These are phyloP conservation scores for Tipula confusa DNA, from an alignment of 2,888 invertebrate species.

Conservation along the genomic window DNA sequence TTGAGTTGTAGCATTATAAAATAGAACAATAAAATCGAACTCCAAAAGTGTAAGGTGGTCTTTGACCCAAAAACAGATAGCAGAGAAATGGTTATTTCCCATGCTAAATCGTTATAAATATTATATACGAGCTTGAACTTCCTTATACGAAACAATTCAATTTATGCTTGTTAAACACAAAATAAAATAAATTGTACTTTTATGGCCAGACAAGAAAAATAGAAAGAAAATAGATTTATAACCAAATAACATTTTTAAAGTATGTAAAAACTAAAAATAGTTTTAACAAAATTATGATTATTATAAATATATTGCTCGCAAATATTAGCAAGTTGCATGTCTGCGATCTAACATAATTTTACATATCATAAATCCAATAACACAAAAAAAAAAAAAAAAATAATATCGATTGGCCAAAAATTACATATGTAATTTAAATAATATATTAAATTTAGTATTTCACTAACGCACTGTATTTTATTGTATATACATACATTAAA, in stretches of 20 bases:
- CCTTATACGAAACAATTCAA: not conserved
- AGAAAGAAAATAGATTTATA: not conserved
- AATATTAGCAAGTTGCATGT: slow-evolving; percentile 12
- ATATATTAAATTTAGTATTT: not conserved
- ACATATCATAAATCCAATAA: not conserved
- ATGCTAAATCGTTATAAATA: too few species aligned
- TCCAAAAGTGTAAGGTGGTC: too few species aligned
- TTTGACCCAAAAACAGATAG: too few species aligned
- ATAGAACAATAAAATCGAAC: too few species aligned
- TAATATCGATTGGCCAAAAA: not conserved
- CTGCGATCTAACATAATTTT: not conserved
- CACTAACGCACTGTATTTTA: not conserved
- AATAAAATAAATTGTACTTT: not conserved
- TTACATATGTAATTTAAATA: not conserved
- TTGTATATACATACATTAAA: not conserved
- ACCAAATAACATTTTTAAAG: not conserved
- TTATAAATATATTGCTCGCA: not conserved
- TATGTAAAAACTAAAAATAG: not conserved
- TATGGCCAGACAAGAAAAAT: not conserved
- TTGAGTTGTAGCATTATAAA: too few species aligned
- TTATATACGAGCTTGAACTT: not conserved
- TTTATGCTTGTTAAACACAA: not conserved
- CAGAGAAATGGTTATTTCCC: too few species aligned
- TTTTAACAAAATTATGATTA: not conserved
- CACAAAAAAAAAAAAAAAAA: too few species aligned